These are phyloP conservation scores for Phenacoccus solenopsis DNA, from an alignment of 1,140 invertebrate genomes.

Conservation along the genomic window DNA sequence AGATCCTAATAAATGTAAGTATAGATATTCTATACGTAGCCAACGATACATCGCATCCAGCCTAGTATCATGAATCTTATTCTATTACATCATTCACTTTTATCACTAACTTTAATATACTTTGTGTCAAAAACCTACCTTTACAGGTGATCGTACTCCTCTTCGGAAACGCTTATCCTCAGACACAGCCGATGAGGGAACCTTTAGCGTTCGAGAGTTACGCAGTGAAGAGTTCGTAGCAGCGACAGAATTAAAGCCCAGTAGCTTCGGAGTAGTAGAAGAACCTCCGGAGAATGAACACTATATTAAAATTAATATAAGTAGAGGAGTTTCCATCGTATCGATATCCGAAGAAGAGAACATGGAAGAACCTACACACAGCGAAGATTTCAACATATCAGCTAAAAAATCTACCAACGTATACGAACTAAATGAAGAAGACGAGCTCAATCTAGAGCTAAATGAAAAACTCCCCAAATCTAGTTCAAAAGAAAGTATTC, in stretches of 20 bases:
- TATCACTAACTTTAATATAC: too few relatives aligned
- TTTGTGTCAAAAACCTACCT: background rate
- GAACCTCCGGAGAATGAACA: slow-evolving; percentile 32
- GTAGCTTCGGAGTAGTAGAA: slow-evolving; percentile 36
- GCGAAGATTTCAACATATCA: background rate
- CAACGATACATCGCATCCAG: too few relatives aligned
- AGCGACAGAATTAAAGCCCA: background rate
- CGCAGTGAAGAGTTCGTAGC: slow-evolving; percentile 1
- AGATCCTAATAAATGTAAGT: background rate
- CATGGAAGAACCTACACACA: background rate
- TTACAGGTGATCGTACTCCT: background rate
- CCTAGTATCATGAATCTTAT: too few relatives aligned
- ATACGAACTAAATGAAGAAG: background rate
- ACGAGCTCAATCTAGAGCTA: background rate
- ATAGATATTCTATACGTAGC: too few relatives aligned
- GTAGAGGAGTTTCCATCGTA: slow-evolving; percentile 46
- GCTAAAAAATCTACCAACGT: background rate
- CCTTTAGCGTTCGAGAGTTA: background rate
- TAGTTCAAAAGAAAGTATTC: background rate
- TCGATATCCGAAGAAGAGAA: slow-evolving; percentile 50
- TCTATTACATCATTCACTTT: too few relatives aligned
- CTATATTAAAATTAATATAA: slow-evolving; percentile 32
- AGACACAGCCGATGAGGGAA: background rate
- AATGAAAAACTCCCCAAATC: background rate
- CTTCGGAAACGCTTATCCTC: background rate